phyloP scores from a whole-genome alignment of 2,888 invertebrate species.

The Eudasyphora cyanicolor region DNA sequence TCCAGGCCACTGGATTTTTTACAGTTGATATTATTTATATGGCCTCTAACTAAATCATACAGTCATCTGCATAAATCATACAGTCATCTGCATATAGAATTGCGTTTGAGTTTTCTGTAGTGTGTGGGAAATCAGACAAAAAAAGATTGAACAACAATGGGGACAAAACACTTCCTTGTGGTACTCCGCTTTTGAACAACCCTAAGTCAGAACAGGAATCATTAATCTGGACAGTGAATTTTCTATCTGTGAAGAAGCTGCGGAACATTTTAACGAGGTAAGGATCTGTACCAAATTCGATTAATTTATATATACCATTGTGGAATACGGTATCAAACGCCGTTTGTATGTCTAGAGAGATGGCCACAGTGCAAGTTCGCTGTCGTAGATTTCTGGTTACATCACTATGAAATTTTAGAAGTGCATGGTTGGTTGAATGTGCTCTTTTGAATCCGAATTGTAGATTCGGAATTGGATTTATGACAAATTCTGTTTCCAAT shows the following conservation, averaged over 20 bases:
- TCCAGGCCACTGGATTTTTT: no score
- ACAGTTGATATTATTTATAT: no score
- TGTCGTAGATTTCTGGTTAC: conserved; percentile 30
- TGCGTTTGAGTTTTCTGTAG: not conserved
- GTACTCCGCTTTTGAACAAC: conserved; percentile 26
- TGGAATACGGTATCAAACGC: conserved; percentile 47
- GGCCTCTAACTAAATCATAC: no score
- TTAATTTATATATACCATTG: conserved; percentile 24
- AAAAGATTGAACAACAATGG: conserved; percentile 18
- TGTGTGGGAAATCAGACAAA: conserved; percentile 23
- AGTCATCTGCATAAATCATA: no score
- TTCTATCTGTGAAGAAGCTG: conserved; percentile 36
- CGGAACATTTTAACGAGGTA: conserved; percentile 11
- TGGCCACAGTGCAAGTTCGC: conserved; percentile 43
- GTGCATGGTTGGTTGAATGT: conserved; percentile 40
- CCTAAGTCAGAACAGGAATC: not conserved
- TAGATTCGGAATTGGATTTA: not conserved
- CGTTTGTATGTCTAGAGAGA: conserved; percentile 35
- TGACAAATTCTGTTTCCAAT: no score
- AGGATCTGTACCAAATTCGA: not conserved
- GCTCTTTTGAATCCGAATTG: conserved; percentile 49
- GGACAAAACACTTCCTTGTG: no score
- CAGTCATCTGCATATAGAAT: conserved; percentile 29
- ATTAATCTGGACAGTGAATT: conserved; percentile 28
- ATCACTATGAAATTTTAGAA: conserved; percentile 51